phyloP scores from a whole-genome alignment of 1,140 invertebrate genomes.

The Lepidurus arcticus region DNA sequence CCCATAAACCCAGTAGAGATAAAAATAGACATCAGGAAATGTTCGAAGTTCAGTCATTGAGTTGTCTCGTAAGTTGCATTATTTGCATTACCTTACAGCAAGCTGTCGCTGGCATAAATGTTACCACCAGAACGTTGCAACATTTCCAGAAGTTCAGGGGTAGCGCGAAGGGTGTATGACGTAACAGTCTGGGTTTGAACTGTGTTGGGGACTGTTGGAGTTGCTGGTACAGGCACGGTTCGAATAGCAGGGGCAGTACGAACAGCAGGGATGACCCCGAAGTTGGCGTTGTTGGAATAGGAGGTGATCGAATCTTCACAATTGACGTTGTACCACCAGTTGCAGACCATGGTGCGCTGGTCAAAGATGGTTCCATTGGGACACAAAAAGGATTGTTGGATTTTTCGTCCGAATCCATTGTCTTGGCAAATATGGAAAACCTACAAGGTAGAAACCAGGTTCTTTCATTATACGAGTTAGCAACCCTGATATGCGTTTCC shows the following conservation, averaged over 20 bases:
- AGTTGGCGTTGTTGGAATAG: slow-evolving; percentile 27
- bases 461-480: background rate
- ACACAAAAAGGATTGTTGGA: slow-evolving; percentile 62
- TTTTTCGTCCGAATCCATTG: slow-evolving; percentile 36
- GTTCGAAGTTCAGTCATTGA: too few relatives aligned
- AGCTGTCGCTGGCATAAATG: background rate
- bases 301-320: slow-evolving; percentile 43
- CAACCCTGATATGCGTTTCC: slow-evolving; percentile 27
- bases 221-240: background rate
- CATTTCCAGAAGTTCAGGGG: background rate
- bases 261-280: slow-evolving; percentile 34
- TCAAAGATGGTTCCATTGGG: slow-evolving; percentile 84
- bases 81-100: too few relatives aligned
- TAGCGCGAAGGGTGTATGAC: background rate
- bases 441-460: background rate
- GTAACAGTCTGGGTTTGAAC: too few relatives aligned
- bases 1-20: background rate
- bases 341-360: slow-evolving; percentile 77
- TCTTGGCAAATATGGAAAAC: slow-evolving; percentile 23
- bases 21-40: background rate
- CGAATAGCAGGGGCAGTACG: background rate
- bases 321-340: slow-evolving; percentile 91
- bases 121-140: background rate
- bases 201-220: too few relatives aligned
- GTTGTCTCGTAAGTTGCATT: background rate